Evolutionary conservation across 2,113 vertebrate species (phyloP), one percentile per base, ranked within the genome.

Genomic region (Heterotilapia buettikoferi): DNA sequence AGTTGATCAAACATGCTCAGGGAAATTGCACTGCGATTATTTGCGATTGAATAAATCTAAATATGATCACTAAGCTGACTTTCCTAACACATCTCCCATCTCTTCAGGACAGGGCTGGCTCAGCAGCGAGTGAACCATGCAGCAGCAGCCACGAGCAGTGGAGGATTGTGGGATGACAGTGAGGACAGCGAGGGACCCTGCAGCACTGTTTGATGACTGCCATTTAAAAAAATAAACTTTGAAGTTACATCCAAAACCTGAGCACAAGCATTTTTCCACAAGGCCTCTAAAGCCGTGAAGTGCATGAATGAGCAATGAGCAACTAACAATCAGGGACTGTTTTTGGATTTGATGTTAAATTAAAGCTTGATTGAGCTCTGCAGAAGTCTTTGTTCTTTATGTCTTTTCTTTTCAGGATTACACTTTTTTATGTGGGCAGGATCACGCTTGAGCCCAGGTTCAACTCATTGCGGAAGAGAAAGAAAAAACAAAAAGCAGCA

Each of bases 151-250:
- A 54, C 21, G 2, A 86, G 86, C 52, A 10, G 82, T 0, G 92
- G 89, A 54, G 90, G 89, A 29, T 6, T 94, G 82, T 96, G 96
- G 97, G 96, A 96, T 0, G 96, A 97, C 80, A 97, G 96, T 3
- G 96, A 97, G 83, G 96, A 96, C 92, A 97, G 96, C 12, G 96
- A 97, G 84, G 97, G 95, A 9, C 96, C 97, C 38, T 97, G 96
- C 94, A 97, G 96, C 91, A 97, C 96, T 1, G 96, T 97, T 57
- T 97, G 91, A 96, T 33, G 5, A 13, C 43, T 19, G 13, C 11
- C 45, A 18, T 33, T 18, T n/a, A 24, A 61, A 76, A 36, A 61
- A 76, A 73, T 5, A 10, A 83, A 9, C 14, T 71, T 31, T 54
- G 6, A 45, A 33, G 47, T 68, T 19, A 9, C 63, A 76, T 24